Conservation (phyloP, 2,888 invertebrate species). For the Zhengitettix transpicula region DNA sequence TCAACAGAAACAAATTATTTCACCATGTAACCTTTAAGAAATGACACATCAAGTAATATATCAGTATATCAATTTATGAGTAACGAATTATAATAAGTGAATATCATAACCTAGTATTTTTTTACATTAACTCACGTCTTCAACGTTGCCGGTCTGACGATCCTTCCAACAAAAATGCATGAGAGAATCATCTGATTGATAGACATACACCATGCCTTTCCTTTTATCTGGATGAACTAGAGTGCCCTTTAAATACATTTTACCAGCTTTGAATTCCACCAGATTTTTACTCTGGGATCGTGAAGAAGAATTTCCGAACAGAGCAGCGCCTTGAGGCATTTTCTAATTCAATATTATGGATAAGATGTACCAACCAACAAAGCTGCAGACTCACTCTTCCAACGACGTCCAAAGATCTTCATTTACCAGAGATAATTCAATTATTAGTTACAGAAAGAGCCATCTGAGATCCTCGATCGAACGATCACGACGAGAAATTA, state of each 20-base stretch:
- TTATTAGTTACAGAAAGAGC: too few species aligned
- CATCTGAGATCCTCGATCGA: background rate
- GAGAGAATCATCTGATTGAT: constrained; percentile 90
- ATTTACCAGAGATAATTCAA: background rate
- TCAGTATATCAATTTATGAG: too few species aligned
- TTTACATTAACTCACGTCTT: constrained; percentile 43
- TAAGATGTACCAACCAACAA: background rate
- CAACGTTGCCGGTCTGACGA: constrained; percentile 75
- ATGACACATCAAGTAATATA: background rate
- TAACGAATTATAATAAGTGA: too few species aligned
- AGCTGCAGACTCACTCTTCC: background rate
- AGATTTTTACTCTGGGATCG: constrained; percentile 76
- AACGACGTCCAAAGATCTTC: background rate
- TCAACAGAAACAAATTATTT: too few species aligned
- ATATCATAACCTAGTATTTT: too few species aligned
- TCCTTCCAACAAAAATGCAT: constrained; percentile 99
- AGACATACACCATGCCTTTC: constrained; percentile 87
- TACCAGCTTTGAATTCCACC: constrained; percentile 90
- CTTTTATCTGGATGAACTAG: constrained; percentile 89
- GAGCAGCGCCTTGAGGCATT: constrained; percentile 49
- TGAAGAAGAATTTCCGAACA: constrained; percentile 58
- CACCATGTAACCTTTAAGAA: background rate
- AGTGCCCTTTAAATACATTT: constrained; percentile 86
- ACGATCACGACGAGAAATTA: background rate
- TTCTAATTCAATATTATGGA: constrained; percentile 5